Base-by-base conservation (phyloP, 2,113 vertebrate species). In the Mionectes macconnelli region DNA sequence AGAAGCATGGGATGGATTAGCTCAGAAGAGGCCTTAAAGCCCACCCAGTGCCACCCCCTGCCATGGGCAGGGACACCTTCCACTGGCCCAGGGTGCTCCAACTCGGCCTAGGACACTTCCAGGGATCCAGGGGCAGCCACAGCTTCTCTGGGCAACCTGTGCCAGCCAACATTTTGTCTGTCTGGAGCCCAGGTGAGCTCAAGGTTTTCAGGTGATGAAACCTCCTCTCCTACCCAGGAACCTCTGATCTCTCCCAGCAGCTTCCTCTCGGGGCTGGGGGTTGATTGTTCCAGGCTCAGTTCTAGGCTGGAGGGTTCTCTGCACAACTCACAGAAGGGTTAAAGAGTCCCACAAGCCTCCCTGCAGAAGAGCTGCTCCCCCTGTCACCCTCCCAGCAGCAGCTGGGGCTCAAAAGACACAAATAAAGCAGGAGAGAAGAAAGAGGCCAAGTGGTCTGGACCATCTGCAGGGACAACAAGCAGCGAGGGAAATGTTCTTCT, bases 61-160 rank as follows among this genome's bases (percentile, higher is more conserved):
- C 63, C 45, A 37, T 8, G 27, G 33, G 42, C 27, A 52, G 53
- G 33, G 45, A 68, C 67, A 28, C 22, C 27, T 67, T 0, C 52
- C 44, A 67, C 44, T 8, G 0, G 2, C 37, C 27, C 68, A 44
- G 50, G 42, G 0, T 44, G 12, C 9, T 25, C 68, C 68, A 50
- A 0, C 2, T 35, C 15, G 35, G 21, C 31, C 42, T 66, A 8
- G 67, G 35, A 1, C 42, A 22, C 35, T 64, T 0, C 20, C 57
- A 73, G 30, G 42, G 50, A 2, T 25, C 25, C 50, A 52, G 57
- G 30, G 35, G 31, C 42, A 88, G 85, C n/a, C 57, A 5, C 66
- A 72, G 66, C 57, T 62, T 0, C 64, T 62, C 55, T 53, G 47
- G 45, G 39, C 56, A 47, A 27, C 21, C 67, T 57, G 68, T 52